Evolutionary conservation across 2,888 invertebrate species (phyloP).

Genomic region (Drosophila demipolita): DNA sequence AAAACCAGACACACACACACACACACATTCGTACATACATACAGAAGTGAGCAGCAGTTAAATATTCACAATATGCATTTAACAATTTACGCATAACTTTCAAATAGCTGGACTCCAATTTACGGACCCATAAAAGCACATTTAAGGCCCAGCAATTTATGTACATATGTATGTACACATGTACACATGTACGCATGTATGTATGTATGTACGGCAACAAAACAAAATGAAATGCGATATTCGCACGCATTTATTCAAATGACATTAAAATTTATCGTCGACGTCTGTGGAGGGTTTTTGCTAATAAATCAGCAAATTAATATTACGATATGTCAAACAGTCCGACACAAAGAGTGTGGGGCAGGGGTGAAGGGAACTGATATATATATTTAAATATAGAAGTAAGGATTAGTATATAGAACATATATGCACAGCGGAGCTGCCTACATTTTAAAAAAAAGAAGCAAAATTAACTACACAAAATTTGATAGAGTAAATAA

Average conservation of each 20-base stretch:
- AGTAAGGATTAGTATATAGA: neutral
- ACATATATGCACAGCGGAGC: neutral
- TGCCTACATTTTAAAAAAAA: neutral
- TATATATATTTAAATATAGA: neutral
- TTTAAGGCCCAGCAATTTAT: constrained; percentile 31
- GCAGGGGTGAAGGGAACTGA: neutral
- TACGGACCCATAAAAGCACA: constrained; percentile 28
- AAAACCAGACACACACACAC: constrained; percentile 16
- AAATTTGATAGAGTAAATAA: neutral
- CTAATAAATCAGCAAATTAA: constrained; percentile 76
- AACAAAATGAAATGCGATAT: constrained; percentile 44
- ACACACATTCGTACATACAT: constrained; percentile 11
- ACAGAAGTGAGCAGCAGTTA: constrained; percentile 43
- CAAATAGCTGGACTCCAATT: constrained; percentile 31
- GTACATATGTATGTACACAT: neutral
- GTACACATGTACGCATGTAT: neutral
- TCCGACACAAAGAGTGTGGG: neutral
- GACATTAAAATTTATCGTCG: constrained; percentile 73
- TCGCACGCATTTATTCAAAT: constrained; percentile 68
- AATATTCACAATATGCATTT: constrained; percentile 50
- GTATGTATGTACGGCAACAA: constrained; percentile 10
- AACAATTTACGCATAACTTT: constrained; percentile 36
- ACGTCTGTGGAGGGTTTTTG: constrained; percentile 44
- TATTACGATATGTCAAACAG: constrained; percentile 47
- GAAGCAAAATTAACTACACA: neutral